Percentiles rank a stretch among this genome's conserved stretches.
Evolutionary conservation across 2,888 invertebrate genomes (phyloP).

Genomic region (Erynnis tages): DNA sequence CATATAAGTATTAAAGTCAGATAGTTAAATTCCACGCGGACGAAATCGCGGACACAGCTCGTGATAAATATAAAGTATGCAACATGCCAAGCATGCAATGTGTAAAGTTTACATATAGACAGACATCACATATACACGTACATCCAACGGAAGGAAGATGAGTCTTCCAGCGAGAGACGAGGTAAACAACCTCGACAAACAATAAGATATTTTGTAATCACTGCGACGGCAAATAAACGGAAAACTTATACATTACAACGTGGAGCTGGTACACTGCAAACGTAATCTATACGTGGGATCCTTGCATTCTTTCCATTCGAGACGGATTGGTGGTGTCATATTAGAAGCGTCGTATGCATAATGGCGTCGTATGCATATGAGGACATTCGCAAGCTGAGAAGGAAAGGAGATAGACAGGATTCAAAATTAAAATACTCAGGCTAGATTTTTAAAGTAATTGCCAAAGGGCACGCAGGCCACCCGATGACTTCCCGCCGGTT

Average conservation of each 20-base stretch:
- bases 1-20: too few relatives aligned
- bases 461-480: too few relatives aligned
- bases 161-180: neutral
- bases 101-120: neutral
- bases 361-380: neutral
- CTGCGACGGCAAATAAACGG: neutral
- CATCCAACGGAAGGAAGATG: constrained; percentile 12
- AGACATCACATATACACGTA: neutral
- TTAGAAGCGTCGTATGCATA: neutral
- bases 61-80: neutral
- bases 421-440: too few relatives aligned
- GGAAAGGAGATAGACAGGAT: too few relatives aligned
- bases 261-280: too few relatives aligned
- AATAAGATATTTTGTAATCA: constrained; percentile 11
- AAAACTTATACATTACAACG: constrained; percentile 2
- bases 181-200: constrained; percentile 15
- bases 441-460: too few relatives aligned
- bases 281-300: constrained; percentile 12
- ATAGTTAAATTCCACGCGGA: too few relatives aligned
- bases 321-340: neutral
- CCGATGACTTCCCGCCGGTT: too few relatives aligned
- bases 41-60: too few relatives aligned
- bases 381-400: too few relatives aligned
- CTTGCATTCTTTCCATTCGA: neutral
- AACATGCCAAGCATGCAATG: neutral